Conservation (phyloP, 2,888 invertebrate genomes). For the Lymantria dispar region DNA sequence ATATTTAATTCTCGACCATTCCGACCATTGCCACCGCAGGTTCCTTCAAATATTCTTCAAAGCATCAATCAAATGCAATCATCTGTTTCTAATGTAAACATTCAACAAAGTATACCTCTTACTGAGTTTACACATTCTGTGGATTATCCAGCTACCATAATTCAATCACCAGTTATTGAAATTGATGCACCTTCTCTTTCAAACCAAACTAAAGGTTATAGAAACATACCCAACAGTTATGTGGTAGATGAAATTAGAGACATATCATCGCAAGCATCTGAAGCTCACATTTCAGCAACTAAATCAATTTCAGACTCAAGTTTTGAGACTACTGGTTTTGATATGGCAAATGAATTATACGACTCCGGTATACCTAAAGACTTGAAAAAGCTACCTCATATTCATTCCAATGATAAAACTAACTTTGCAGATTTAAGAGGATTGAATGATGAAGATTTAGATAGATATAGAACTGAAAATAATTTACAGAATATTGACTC, state of each 20-base stretch:
- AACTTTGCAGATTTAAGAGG: constrained; percentile 70
- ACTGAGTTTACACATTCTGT: constrained; percentile 87
- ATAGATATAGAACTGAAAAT: constrained; percentile 70
- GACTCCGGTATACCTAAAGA: constrained; percentile 52
- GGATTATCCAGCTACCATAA: constrained; percentile 87
- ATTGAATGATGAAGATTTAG: constrained; percentile 66
- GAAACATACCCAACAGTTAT: constrained; percentile 66
- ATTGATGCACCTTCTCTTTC: constrained; percentile 60
- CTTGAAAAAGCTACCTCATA: constrained; percentile 42
- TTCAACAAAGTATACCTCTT: constrained; percentile 85
- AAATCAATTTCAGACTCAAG: constrained; percentile 66
- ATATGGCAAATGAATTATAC: constrained; percentile 61
- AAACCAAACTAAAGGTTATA: constrained; percentile 65
- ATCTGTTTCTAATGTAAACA: constrained; percentile 67
- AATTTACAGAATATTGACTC: constrained; percentile 81
- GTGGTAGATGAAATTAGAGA: constrained; percentile 69
- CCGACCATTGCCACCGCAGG: constrained; percentile 50
- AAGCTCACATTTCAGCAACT: constrained; percentile 68
- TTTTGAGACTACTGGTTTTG: constrained; percentile 69
- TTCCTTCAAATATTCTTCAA: constrained; percentile 47
- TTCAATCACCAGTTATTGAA: constrained; percentile 87
- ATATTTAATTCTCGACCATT: constrained; percentile 85
- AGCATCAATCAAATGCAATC: constrained; percentile 59
- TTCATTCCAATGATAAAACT: constrained; percentile 56
- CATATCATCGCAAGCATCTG: constrained; percentile 78